Base-by-base conservation (phyloP, 92 coral and sea anemone species). In the Zoanthus sociatus region DNA sequence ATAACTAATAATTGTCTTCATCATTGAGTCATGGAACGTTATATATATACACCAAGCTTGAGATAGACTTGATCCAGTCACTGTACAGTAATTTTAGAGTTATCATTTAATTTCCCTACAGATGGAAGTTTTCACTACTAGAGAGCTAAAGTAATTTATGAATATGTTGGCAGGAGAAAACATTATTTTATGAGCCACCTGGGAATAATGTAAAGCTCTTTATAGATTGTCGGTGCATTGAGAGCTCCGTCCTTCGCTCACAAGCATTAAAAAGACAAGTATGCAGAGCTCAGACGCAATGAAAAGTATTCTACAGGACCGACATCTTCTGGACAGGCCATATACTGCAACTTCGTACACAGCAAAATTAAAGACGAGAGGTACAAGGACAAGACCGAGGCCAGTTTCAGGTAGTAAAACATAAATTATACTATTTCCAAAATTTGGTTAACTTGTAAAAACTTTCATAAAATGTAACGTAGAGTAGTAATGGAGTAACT, bases 221-320 rank as follows among this genome's bases (percentile, higher is more conserved):
- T 9, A 30, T 2, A 37, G 4, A 4, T 2, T 12, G 11, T 9
- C 17, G 16, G 26, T 46, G 55, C 53, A 37, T 42, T 37, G 14
- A 53, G 4, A 63, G 42, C 4, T 37, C 4, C 42, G 42, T 37
- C 42, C 42, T 37, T 37, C 42, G 3, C 2, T 37, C 42, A 37
- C 42, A 37, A 37, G 4, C 42, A 46, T 30, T 67, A 71, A 45
- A 67, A 16, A 26, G 26, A 26, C 26, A 26, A 67, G 66, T 14
- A 81, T 81, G 85, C 85, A 81, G 85, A 81, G 75, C 60, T 81
- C 85, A 13, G 85, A 81, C 26, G 85, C 61, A 3, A 66, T 81
- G 63, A 81, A 81, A 81, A 81, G 20, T 66, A 53, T 66, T 66
- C 73, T 81, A 21, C 85, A 66, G 42, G 85, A 81, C 44, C 75